A percentile compares a stretch with the other conserved stretches of the same genome.
Conservation (phyloP, 2,113 vertebrate species). For the Callipepla californica region DNA sequence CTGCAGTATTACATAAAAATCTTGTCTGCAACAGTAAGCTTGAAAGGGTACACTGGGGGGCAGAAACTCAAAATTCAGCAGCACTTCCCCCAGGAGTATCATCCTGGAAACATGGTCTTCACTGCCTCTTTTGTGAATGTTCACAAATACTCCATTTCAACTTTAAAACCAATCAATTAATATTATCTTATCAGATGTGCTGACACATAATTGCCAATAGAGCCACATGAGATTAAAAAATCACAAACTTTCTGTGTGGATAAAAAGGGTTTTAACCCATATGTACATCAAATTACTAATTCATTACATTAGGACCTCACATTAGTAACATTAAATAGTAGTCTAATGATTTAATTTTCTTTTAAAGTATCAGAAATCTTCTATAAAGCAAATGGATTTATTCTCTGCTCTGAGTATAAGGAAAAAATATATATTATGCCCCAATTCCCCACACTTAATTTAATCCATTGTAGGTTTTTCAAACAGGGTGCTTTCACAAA, state of each 20-base stretch:
- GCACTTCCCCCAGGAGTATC: neutral
- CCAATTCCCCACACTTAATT: neutral
- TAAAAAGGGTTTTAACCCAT: neutral
- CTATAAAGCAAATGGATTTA: neutral
- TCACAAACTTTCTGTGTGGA: neutral
- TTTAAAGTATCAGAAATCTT: neutral
- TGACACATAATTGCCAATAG: neutral
- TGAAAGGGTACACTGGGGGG: neutral
- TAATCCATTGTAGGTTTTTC: neutral
- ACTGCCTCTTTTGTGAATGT: neutral
- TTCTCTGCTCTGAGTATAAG: neutral
- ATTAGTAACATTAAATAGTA: neutral
- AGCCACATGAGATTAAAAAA: neutral
- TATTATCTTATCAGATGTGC: neutral
- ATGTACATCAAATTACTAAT: neutral
- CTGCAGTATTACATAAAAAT: neutral
- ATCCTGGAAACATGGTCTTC: neutral
- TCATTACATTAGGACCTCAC: neutral
- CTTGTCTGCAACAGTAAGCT: neutral
- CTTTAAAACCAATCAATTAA: neutral
- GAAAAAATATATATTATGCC: neutral
- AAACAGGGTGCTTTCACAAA: neutral
- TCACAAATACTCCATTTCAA: neutral
- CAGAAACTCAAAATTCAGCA: neutral
- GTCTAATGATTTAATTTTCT: neutral